Evolutionary conservation across 2,888 invertebrate species (phyloP).

Genomic region (Caenorhabditis japonica): DNA sequence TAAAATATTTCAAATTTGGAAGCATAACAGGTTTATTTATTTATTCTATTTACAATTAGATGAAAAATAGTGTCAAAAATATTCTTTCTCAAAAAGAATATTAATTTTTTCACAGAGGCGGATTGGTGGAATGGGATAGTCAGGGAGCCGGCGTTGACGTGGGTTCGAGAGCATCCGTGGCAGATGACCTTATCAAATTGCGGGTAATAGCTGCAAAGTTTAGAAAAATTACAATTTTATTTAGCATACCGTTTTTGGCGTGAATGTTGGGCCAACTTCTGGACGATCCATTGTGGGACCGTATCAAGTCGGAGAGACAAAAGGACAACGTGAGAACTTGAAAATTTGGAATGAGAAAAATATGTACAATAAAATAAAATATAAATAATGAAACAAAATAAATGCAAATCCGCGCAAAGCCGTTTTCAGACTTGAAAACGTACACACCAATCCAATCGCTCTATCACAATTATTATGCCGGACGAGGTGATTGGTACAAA

Average conservation of each 20-base stretch:
- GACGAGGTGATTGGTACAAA: slow-evolving; percentile 60
- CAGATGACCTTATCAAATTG: slow-evolving; percentile 60
- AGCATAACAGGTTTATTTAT: slow-evolving; percentile 62
- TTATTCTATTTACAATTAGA: no score
- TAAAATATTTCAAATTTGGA: slow-evolving; percentile 60
- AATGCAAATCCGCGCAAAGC: neutral
- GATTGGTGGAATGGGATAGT: slow-evolving; percentile 63
- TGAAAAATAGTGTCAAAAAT: neutral
- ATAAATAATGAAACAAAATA: slow-evolving; percentile 4
- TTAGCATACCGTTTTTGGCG: slow-evolving; percentile 53
- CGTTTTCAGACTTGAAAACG: slow-evolving; percentile 44
- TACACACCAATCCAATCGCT: slow-evolving; percentile 52
- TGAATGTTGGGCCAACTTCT: slow-evolving; percentile 58
- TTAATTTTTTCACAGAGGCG: slow-evolving; percentile 51
- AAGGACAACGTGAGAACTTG: slow-evolving; percentile 49
- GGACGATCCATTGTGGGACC: slow-evolving; percentile 56
- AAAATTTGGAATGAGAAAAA: slow-evolving; percentile 4
- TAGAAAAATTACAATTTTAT: no score
- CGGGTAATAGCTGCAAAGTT: slow-evolving; percentile 46
- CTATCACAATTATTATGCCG: slow-evolving; percentile 56
- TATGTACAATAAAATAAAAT: slow-evolving; percentile 3
- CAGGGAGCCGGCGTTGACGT: slow-evolving; percentile 66
- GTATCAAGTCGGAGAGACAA: slow-evolving; percentile 49
- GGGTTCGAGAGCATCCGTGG: slow-evolving; percentile 62
- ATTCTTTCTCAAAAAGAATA: neutral